phyloP scores from a whole-genome alignment of 2,113 vertebrate species.

The Laticauda colubrina region DNA sequence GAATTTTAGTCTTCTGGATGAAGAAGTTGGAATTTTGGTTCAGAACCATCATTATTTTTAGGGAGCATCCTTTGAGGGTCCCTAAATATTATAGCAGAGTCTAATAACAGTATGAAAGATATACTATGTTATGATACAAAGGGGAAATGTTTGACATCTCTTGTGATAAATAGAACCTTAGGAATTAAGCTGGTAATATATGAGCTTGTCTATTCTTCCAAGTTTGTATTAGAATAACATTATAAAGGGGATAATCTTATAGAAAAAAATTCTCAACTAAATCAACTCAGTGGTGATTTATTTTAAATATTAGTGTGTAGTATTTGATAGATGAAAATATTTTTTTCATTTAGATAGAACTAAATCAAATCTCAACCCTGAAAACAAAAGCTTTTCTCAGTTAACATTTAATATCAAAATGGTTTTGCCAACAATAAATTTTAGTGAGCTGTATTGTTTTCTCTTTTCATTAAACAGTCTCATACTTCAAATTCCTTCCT shows the following conservation, averaged over 20 bases:
- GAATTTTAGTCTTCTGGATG: not conserved
- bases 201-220: not conserved
- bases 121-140: not conserved
- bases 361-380: not conserved
- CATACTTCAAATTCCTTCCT: conserved; percentile 9
- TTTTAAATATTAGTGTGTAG: not conserved
- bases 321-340: not conserved
- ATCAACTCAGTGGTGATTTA: not conserved
- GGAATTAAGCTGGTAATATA: not conserved
- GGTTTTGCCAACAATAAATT: not conserved
- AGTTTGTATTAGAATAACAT: not conserved
- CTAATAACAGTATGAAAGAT: too few relatives aligned
- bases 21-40: not conserved
- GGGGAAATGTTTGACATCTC: not conserved
- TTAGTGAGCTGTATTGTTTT: not conserved
- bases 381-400: not conserved
- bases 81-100: not conserved
- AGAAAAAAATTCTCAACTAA: not conserved
- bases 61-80: not conserved
- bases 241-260: not conserved
- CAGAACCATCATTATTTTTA: not conserved
- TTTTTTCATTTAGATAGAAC: not conserved
- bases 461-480: conserved; percentile 21
- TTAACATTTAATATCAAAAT: not conserved
- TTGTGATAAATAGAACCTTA: not conserved